Base-by-base conservation (phyloP, 2,888 invertebrate genomes). In the Aleiodes testaceus region DNA sequence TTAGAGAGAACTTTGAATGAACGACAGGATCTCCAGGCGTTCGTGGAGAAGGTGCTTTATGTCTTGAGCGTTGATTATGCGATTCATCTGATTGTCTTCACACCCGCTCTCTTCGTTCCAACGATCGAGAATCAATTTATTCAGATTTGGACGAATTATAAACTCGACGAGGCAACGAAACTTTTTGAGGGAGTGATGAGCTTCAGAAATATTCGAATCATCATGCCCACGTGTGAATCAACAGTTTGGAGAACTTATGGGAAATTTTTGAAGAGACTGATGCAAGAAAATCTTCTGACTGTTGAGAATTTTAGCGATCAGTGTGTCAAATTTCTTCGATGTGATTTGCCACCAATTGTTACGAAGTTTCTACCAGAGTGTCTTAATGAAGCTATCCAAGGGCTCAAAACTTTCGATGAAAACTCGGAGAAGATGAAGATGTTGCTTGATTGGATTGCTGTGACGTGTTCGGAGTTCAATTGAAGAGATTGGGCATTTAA, bases 261-360 rank as follows among this genome's bases (percentile, higher is more conserved):
- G 18, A 75, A 76, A 47, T 80, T 87, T 71, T 69, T 87, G 47
- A 82, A 78, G n/a, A 78, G 72, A 70, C 72, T 94, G 80, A 82
- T 94, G 64, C 87, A 88, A 6, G 87, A 90, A 53, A 84, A 90
- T 20, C 88, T 93, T 64, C 80, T 94, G 72, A 89, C 88, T 3
- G 88, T 92, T 14, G 91, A 92, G 55, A 88, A 89, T 1, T 83
- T 94, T 9, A 92, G 92, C 76, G 90, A 91, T 63, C 91, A 93
- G 78, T 92, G 93, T 78, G 87, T 93, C 45, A 90, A 91, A 0
- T 89, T 94, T 12, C 93, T 93, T 71, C 90, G 92, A 77, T 89
- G 90, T 75, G 92, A 93, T 72, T 94, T 93, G 93, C 85, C 91
- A 0, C 88, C 90, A 5, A 11, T 50, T 20, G 45, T 53, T 3